Evolutionary conservation across 2,797 vertebrate genomes (phyloP), one percentile per base, ranked within the genome.

Genomic region (Mus spretus): DNA sequence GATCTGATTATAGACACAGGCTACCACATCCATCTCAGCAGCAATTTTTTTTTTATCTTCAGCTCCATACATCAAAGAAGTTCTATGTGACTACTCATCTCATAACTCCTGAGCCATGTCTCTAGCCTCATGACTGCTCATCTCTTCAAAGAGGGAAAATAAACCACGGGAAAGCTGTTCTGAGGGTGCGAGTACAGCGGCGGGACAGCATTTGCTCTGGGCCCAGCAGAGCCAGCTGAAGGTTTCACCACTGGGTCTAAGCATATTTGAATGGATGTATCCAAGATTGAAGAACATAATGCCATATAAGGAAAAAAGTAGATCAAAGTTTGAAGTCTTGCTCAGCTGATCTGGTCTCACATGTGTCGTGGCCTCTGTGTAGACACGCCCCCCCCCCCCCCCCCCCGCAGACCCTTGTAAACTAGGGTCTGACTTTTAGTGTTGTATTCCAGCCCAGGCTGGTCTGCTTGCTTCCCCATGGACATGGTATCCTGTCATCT

Each of bases 71-170:
- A 0, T 26, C 81, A 90, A 63, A 55, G n/a, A 2, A 11, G 57
- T 90, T 90, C 80, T 47, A n/a, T 11, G n/a, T 70, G 31, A 84
- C 50, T 53, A 44, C 34, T 55, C 34, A 3, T 34, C 7, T 61
- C 75, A 37, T 40, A 17, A 10, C 47, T 19, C 14, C 75, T 1
- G 75, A 77, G 44, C 24, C 75, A 15, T 0, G 14, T 31, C 44
- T 78, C 75, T 19, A 50, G 14, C 14, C 44, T 77, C 34, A 57
- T 37, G 53, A 81, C 47, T 53, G 34, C 37, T 53, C 26, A 6
- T n/a, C 11, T 77, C 78, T 55, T n/a, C 91, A 31, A 90, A 65
- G 81, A 91, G 59, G 77, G 70, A 44, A 78, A 67, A 61, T 19
- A 37, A 81, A 80, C 3, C 1, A 19, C 19, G 4, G 13, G 24